Evolutionary conservation across 2,113 vertebrate species (phyloP).

Genomic region (Clupea harengus): DNA sequence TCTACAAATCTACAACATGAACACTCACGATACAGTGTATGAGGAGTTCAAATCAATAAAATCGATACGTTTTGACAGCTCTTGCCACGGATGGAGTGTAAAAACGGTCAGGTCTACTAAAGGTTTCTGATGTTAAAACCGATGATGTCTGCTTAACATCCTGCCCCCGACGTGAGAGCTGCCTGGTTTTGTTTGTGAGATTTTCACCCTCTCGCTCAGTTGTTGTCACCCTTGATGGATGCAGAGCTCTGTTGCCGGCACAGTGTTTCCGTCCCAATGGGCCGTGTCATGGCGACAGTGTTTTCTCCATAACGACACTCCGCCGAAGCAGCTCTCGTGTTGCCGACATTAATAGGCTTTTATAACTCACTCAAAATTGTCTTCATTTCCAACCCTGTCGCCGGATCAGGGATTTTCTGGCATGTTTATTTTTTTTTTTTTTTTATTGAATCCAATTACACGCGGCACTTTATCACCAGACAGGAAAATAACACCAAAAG

Average conservation of each 20-base stretch:
- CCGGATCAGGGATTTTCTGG: not conserved
- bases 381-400: not conserved
- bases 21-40: not conserved
- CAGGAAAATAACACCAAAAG: not conserved
- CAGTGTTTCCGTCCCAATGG: not conserved
- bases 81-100: not conserved
- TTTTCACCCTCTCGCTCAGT: not conserved
- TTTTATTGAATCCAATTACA: not conserved
- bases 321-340: not conserved
- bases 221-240: slow-evolving; percentile 8
- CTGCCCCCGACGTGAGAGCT: not conserved
- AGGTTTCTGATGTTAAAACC: not conserved
- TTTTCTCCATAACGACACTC: not conserved
- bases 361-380: not conserved
- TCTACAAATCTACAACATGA: not conserved
- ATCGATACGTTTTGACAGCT: not conserved
- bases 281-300: not conserved
- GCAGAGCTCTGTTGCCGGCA: not conserved
- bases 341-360: not conserved
- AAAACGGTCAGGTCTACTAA: not conserved
- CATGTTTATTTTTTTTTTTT: not conserved
- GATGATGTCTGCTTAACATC: not conserved
- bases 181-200: not conserved
- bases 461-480: not conserved
- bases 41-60: not conserved